Evolutionary conservation across 2,888 invertebrate species (phyloP).

Genomic region (Zaprionus bogoriensis): DNA sequence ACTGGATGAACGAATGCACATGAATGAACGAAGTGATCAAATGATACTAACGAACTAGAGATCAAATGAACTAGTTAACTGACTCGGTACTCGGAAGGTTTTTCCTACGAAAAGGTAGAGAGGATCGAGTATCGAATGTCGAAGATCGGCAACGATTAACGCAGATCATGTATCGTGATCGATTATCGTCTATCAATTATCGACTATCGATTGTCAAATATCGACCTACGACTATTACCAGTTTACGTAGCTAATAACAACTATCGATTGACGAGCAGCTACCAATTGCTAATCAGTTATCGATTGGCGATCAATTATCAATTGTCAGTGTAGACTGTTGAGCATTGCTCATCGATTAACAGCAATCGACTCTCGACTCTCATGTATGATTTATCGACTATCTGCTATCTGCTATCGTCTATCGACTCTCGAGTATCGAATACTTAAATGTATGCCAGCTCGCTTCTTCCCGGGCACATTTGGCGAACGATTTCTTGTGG

Average conservation of each 20-base stretch:
- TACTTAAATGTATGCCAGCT: conserved; percentile 20
- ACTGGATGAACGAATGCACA: conserved; percentile 17
- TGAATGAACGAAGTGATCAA: conserved; percentile 8
- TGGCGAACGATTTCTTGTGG: conserved; percentile 28
- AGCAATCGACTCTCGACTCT: too few species aligned
- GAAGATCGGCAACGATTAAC: neutral
- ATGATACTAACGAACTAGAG: conserved; percentile 16
- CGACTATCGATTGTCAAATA: neutral
- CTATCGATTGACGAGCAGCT: too few species aligned
- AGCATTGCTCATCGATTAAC: too few species aligned
- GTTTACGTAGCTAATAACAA: too few species aligned
- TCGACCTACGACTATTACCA: too few species aligned
- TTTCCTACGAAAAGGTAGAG: neutral
- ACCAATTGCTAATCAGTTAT: too few species aligned
- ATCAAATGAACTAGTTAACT: neutral
- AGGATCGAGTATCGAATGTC: neutral
- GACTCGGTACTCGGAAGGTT: neutral
- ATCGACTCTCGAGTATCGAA: neutral
- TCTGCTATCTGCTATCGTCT: neutral
- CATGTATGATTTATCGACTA: too few species aligned
- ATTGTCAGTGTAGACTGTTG: too few species aligned
- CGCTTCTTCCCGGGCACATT: conserved; percentile 32
- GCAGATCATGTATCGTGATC: neutral
- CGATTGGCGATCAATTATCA: too few species aligned
- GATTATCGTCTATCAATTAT: neutral